phyloP scores from a whole-genome alignment of 2,888 invertebrate genomes.

The Linhomoeus sp. region DNA sequence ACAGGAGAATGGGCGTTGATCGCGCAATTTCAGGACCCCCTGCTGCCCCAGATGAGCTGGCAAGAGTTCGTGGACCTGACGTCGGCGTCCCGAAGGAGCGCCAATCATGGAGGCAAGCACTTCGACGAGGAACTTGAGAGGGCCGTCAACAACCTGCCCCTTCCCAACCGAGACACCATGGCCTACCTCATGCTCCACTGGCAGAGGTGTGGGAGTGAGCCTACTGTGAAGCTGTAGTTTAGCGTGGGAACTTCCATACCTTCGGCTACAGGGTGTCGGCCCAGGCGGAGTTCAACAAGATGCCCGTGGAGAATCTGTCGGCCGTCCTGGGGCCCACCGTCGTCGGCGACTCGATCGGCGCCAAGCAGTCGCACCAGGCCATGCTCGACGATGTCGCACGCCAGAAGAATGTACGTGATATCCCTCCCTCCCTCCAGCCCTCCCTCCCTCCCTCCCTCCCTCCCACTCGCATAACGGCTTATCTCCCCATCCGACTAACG shows the following conservation, averaged over 20 bases:
- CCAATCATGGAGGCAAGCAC: background rate
- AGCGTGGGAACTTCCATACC: background rate
- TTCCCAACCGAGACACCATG: conserved; percentile 77
- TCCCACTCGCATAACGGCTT: no score
- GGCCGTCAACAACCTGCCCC: conserved; percentile 62
- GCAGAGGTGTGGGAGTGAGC: conserved; percentile 40
- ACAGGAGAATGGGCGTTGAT: no score
- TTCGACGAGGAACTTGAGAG: conserved; percentile 30
- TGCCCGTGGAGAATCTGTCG: conserved; percentile 69
- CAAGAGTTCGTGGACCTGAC: conserved; percentile 52
- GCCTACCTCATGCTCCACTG: conserved; percentile 77
- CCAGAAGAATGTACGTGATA: background rate
- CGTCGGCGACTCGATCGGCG: conserved; percentile 47
- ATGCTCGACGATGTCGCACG: background rate
- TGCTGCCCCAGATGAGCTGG: conserved; percentile 62
- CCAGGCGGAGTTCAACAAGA: conserved; percentile 43
- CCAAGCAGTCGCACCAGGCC: background rate
- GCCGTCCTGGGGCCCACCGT: conserved; percentile 82
- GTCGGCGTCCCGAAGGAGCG: conserved; percentile 41
- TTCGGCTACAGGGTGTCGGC: conserved; percentile 8
- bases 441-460: no score
- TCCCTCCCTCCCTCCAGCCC: background rate
- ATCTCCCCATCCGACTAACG: no score
- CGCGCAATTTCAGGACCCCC: no score
- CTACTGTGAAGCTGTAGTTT: background rate